Conservation (phyloP, 2,113 vertebrate species). For the Limnothrissa miodon region DNA sequence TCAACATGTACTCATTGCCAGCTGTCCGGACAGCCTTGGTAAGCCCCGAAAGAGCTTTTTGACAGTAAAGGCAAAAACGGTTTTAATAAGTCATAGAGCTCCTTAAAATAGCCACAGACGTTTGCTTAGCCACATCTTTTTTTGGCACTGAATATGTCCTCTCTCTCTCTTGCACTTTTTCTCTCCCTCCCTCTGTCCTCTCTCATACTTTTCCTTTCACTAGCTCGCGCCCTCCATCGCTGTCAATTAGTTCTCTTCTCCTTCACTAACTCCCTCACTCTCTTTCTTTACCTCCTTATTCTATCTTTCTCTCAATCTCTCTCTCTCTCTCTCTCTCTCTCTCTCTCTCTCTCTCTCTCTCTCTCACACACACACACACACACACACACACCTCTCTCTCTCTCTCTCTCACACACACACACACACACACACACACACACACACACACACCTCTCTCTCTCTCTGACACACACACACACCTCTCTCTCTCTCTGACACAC, state of each 20-base stretch:
- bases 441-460: no score
- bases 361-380: not conserved
- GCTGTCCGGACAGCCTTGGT: conserved; percentile 28
- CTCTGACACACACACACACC: no score
- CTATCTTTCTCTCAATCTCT: no score
- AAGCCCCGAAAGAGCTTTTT: conserved; percentile 48
- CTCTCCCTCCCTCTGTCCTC: not conserved
- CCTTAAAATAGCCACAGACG: conserved; percentile 60
- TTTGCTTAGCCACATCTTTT: conserved; percentile 4
- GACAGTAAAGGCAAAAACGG: conserved; percentile 53
- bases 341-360: not conserved
- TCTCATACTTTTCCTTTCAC: not conserved
- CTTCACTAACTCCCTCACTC: not conserved
- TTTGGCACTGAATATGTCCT: not conserved
- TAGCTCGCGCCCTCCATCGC: not conserved
- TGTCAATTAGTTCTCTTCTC: not conserved
- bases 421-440: no score
- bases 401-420: no score
- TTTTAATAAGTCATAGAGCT: conserved; percentile 70
- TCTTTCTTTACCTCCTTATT: not conserved
- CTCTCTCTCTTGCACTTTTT: not conserved
- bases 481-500: not conserved
- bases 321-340: not conserved
- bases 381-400: no score
- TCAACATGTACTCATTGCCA: not conserved